A percentile compares a stretch with the other conserved stretches of the same genome.
Evolutionary conservation across 2,888 invertebrate species (phyloP).

Genomic region (Eudasyphora cyanicolor): DNA sequence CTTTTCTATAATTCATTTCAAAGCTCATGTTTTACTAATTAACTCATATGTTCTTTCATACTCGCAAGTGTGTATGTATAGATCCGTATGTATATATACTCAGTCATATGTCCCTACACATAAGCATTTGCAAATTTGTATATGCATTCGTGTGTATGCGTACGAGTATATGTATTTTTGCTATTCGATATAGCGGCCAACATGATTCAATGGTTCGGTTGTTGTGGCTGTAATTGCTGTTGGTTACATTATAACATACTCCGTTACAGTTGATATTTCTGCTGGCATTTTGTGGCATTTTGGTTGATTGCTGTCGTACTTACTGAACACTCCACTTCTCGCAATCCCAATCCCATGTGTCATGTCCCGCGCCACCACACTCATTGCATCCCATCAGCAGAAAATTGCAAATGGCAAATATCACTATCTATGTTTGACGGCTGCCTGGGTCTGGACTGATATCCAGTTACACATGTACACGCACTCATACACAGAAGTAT

Average conservation of each 20-base stretch:
- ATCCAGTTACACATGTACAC: not conserved
- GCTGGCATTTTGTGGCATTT: constrained; percentile 54
- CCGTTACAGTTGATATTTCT: constrained; percentile 51
- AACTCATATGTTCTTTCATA: too few species aligned
- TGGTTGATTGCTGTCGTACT: constrained; percentile 44
- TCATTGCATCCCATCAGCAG: too few species aligned
- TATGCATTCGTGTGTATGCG: too few species aligned
- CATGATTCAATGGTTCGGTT: constrained; percentile 47
- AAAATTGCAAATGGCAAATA: constrained; percentile 10
- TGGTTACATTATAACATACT: constrained; percentile 54
- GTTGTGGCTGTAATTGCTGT: constrained; percentile 54
- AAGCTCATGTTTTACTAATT: too few species aligned
- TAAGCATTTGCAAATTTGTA: too few species aligned
- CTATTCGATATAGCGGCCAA: too few species aligned
- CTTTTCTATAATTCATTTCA: too few species aligned
- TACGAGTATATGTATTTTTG: too few species aligned
- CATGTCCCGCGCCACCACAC: not conserved
- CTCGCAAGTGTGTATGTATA: too few species aligned
- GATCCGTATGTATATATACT: too few species aligned
- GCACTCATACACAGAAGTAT: not conserved
- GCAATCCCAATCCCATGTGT: too few species aligned
- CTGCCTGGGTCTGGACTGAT: constrained; percentile 27
- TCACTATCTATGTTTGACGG: constrained; percentile 15
- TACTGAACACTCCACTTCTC: not conserved
- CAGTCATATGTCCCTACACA: too few species aligned